Evolutionary conservation across 2,113 vertebrate species (phyloP), one percentile per base, ranked within the genome.

Genomic region (Ariopsis seemanni): DNA sequence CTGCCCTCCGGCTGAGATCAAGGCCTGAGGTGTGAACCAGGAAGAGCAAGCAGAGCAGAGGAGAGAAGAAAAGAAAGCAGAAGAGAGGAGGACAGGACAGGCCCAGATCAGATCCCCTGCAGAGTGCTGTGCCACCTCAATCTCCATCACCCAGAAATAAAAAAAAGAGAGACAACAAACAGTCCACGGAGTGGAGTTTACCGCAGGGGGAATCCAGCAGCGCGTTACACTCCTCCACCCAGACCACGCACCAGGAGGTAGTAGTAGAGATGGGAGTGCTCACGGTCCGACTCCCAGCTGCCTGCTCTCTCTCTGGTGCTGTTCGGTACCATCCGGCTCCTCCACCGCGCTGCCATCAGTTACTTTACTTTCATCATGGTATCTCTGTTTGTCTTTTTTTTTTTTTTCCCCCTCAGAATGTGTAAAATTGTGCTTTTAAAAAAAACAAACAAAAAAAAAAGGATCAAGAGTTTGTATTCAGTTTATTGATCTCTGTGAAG

Each of bases 1-100:
- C 95, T 95, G 95, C 89, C 90, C 96, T 34, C 90, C 96, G 87
- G 95, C 97, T 84, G 98, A 99, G 93, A 96, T 99, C 74, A 99
- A 99, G 91, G 97, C 97, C 93, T 99, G 95, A 99, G 79, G 52
- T 60, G 1, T 62, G 63, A 89, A 60, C n/a, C 89, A 81, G 85
- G 22, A 57, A 85, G 25, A n/a, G 50, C 8, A 25, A n/a, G 62
- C n/a, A n/a, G n/a, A n/a, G 75, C 87, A 80, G 67, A 89, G 89
- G 2, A 11, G 82, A 62, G 53, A 75, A 42, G 80, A 83, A 50
- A 90, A 53, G 10, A 8, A 53, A 88, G 82, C 63, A 90, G 90
- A 8, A 11, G 82, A 62, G 53, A 77, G 58, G 81, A 80, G 63
- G 88, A 53, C 85, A 30, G 82, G 81, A 88, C 27, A 15, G 88